Evolutionary conservation across 2,797 vertebrate species (phyloP).

Genomic region (Fundulus diaphanus): DNA sequence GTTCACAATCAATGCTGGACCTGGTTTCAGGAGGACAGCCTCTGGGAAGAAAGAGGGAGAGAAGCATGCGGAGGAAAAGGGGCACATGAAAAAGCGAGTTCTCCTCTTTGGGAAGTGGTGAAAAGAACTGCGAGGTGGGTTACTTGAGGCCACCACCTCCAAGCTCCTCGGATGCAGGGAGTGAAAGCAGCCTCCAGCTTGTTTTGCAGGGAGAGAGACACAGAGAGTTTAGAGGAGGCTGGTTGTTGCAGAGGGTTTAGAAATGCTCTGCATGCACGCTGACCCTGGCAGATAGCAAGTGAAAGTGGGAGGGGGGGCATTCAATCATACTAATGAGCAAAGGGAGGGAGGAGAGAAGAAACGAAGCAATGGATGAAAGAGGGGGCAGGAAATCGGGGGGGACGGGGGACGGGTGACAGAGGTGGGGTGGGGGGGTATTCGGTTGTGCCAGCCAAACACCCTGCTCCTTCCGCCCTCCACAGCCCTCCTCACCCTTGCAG

Average conservation of each 20-base stretch:
- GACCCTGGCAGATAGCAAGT: conserved; percentile 75
- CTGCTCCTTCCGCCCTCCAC: conserved; percentile 21
- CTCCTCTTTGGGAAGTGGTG: conserved; percentile 30
- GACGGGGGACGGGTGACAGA: conserved; percentile 24
- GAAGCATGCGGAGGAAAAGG: conserved; percentile 10
- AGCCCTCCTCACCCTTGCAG: conserved; percentile 25
- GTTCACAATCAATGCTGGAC: conserved; percentile 74
- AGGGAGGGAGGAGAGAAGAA: conserved; percentile 21
- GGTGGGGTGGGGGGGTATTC: conserved; percentile 29
- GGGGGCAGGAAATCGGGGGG: conserved; percentile 38
- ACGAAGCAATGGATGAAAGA: conserved; percentile 39
- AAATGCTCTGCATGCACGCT: conserved; percentile 64
- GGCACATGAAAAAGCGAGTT: conserved; percentile 38
- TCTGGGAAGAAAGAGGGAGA: conserved; percentile 28
- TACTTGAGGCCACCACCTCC: conserved; percentile 61
- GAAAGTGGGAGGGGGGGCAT: conserved; percentile 56
- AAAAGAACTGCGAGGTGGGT: conserved; percentile 36
- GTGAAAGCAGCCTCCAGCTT: conserved; percentile 48
- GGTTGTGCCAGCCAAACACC: conserved; percentile 54
- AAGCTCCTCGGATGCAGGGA: conserved; percentile 53
- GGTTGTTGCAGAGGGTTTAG: conserved; percentile 47
- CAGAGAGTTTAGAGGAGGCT: conserved; percentile 18
- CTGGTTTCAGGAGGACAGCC: conserved; percentile 48
- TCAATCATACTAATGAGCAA: conserved; percentile 78
- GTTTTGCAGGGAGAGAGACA: conserved; percentile 49